phyloP scores from a whole-genome alignment of 2,113 vertebrate species.

The Ictalurus furcatus region DNA sequence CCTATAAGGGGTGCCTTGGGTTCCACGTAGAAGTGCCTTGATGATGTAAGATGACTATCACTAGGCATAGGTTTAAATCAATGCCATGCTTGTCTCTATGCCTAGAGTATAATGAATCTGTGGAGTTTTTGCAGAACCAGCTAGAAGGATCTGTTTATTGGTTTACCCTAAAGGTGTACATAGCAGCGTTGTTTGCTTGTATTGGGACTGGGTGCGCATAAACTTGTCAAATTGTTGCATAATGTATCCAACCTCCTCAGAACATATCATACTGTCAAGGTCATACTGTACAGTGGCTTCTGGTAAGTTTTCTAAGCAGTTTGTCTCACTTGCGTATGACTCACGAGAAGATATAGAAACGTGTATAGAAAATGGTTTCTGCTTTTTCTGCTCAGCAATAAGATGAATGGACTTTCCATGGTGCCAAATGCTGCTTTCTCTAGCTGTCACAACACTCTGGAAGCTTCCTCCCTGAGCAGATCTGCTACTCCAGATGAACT shows the following conservation, averaged over 20 bases:
- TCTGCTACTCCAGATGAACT: background rate
- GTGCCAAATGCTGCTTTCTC: background rate
- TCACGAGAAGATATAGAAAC: background rate
- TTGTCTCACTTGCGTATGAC: background rate
- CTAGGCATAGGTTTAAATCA: background rate
- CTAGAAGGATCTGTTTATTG: background rate
- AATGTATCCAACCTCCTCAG: background rate
- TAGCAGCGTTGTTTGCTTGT: background rate
- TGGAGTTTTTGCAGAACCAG: background rate
- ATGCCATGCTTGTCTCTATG: background rate
- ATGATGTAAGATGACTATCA: constrained; percentile 5
- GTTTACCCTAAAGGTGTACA: background rate
- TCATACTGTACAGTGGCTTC: background rate
- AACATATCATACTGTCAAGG: background rate
- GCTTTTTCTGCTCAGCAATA: background rate
- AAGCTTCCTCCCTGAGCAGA: no score
- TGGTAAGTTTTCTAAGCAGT: background rate
- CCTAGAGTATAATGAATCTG: background rate
- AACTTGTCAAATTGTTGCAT: background rate
- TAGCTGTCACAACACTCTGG: no score
- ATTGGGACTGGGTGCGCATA: background rate
- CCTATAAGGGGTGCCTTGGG: constrained; percentile 1
- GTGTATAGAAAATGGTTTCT: background rate
- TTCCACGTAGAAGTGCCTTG: background rate
- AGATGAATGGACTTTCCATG: background rate